phyloP scores from a whole-genome alignment of 2,113 vertebrate species.

The Nansenia antarctica region DNA sequence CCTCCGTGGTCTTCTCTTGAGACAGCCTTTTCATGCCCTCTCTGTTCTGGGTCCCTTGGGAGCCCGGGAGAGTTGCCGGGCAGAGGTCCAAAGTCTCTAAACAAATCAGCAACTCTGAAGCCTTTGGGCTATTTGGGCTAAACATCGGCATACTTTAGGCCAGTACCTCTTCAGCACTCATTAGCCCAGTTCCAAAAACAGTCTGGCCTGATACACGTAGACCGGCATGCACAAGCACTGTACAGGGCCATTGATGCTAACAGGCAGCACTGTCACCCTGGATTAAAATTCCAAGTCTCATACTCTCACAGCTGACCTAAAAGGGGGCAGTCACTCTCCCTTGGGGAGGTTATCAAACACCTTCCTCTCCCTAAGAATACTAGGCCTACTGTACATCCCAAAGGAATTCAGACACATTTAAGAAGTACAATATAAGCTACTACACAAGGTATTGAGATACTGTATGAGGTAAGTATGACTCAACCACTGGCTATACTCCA shows the following conservation, averaged over 20 bases:
- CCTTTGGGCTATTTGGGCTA: conserved; percentile 22
- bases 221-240: background rate
- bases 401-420: too few relatives aligned
- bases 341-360: too few relatives aligned
- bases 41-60: conserved; percentile 60
- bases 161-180: conserved; percentile 15
- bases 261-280: background rate
- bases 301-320: background rate
- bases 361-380: too few relatives aligned
- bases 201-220: background rate
- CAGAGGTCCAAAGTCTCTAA: conserved; percentile 50
- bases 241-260: background rate
- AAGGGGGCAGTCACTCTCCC: background rate
- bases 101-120: conserved; percentile 29
- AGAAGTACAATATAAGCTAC: too few relatives aligned
- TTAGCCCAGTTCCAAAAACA: conserved; percentile 9
- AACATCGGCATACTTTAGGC: conserved; percentile 26
- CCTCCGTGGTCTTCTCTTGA: conserved; percentile 37
- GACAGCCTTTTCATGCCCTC: conserved; percentile 59
- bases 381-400: too few relatives aligned
- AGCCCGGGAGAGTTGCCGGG: conserved; percentile 58
- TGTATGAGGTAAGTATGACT: too few relatives aligned
- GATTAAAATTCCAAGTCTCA: background rate
- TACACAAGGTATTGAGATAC: too few relatives aligned
- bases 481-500: too few relatives aligned